Evolutionary conservation across 2,797 vertebrate species (phyloP).

Genomic region (Danio kyathit): DNA sequence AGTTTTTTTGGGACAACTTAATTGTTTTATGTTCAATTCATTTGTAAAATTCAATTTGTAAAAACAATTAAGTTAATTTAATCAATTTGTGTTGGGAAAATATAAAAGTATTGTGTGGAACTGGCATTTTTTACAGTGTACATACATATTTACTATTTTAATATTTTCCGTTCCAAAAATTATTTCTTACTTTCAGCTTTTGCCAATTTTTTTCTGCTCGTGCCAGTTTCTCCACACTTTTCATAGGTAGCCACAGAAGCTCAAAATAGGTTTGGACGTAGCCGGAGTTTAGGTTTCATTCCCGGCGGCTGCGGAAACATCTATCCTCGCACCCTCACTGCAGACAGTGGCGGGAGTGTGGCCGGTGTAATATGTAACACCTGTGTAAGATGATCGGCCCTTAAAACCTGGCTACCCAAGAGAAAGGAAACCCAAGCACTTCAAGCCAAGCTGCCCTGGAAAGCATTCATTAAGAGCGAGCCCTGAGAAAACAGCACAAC

Average conservation of each 20-base stretch:
- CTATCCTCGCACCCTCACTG: slow-evolving; percentile 53
- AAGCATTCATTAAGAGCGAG: slow-evolving; percentile 66
- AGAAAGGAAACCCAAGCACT: slow-evolving; percentile 63
- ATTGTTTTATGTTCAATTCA: no score
- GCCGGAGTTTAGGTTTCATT: slow-evolving; percentile 57
- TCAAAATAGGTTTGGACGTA: slow-evolving; percentile 27
- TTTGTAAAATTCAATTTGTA: no score
- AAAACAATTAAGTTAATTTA: no score
- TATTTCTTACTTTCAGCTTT: not conserved
- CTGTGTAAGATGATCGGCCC: slow-evolving; percentile 74
- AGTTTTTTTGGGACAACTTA: no score
- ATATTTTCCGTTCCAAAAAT: slow-evolving; percentile 34
- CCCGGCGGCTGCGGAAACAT: slow-evolving; percentile 51
- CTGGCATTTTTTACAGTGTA: no score
- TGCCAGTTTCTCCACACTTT: slow-evolving; percentile 12
- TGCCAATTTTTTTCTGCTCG: not conserved
- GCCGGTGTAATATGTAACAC: slow-evolving; percentile 75
- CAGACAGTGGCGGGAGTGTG: slow-evolving; percentile 61
- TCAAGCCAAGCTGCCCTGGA: slow-evolving; percentile 60
- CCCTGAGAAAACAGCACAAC: slow-evolving; percentile 39
- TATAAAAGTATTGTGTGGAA: no score
- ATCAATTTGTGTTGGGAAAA: no score
- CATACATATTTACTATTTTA: no score
- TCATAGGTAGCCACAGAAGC: slow-evolving; percentile 35
- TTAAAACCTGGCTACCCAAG: slow-evolving; percentile 52